Conservation (phyloP, 2,797 vertebrate genomes). For the Mycteria americana region DNA sequence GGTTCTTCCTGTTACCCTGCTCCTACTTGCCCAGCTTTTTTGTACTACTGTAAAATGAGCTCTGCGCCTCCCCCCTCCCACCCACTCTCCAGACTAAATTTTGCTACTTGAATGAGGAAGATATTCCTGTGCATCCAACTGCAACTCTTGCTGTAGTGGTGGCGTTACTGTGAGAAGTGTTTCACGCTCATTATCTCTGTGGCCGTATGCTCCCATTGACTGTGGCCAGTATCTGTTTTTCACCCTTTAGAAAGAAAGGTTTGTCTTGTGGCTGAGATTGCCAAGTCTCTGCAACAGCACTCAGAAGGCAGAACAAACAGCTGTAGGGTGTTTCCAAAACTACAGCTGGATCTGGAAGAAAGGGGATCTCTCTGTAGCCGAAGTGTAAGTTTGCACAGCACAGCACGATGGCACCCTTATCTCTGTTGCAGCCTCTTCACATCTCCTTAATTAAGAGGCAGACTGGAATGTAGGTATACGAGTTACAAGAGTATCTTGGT, state of each 20-base stretch:
- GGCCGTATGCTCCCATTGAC: accelerated
- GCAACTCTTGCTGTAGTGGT: neutral
- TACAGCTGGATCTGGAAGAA: neutral
- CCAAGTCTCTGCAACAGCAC: neutral
- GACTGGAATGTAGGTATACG: neutral
- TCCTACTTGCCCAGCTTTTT: neutral
- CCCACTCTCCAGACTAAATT: neutral
- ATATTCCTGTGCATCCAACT: neutral
- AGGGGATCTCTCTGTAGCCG: neutral
- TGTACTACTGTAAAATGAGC: neutral
- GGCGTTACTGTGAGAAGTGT: neutral
- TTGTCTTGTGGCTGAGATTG: neutral
- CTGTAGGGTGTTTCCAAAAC: neutral
- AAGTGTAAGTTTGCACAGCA: too few species aligned
- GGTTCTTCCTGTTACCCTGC: neutral
- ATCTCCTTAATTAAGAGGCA: neutral
- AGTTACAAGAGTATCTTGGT: neutral
- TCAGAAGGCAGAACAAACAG: neutral
- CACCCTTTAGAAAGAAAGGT: neutral
- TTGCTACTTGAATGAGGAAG: neutral
- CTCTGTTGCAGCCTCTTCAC: neutral
- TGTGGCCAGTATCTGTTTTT: neutral
- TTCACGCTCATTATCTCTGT: neutral
- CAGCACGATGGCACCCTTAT: neutral
- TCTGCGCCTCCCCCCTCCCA: neutral